phyloP scores from a whole-genome alignment of 2,888 invertebrate genomes.

The Boloria selene region DNA sequence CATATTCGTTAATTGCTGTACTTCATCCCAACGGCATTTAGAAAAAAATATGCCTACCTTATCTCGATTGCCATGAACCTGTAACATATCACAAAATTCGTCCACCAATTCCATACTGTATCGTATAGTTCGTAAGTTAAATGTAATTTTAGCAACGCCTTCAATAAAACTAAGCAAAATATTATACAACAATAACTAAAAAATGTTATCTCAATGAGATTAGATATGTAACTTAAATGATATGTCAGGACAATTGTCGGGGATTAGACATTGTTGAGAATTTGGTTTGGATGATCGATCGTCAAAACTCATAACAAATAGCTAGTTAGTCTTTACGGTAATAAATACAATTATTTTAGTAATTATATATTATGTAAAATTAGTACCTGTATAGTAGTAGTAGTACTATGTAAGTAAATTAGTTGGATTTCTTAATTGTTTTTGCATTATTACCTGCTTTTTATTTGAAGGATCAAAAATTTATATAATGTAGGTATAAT shows the following conservation, averaged over 20 bases:
- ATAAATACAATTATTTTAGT: background rate
- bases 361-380: no score
- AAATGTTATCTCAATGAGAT: slow-evolving; percentile 18
- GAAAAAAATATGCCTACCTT: slow-evolving; percentile 77
- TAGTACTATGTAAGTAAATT: no score
- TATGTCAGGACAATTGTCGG: slow-evolving; percentile 11
- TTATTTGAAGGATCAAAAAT: no score
- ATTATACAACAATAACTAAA: background rate
- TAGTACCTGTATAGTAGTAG: no score
- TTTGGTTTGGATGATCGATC: slow-evolving; percentile 10
- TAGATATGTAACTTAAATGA: slow-evolving; percentile 23
- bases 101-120: slow-evolving; percentile 57
- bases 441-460: no score
- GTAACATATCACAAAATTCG: slow-evolving; percentile 85
- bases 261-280: slow-evolving; percentile 6
- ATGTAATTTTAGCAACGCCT: slow-evolving; percentile 17
- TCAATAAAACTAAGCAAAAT: slow-evolving; percentile 14
- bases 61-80: slow-evolving; percentile 90
- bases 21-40: background rate
- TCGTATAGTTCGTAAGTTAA: background rate
- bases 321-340: background rate
- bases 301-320: background rate
- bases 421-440: no score
- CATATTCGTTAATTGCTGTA: background rate
- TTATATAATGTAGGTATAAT: no score